Evolutionary conservation across 2,888 invertebrate species (phyloP).

Genomic region (Nomada goodeniana): DNA sequence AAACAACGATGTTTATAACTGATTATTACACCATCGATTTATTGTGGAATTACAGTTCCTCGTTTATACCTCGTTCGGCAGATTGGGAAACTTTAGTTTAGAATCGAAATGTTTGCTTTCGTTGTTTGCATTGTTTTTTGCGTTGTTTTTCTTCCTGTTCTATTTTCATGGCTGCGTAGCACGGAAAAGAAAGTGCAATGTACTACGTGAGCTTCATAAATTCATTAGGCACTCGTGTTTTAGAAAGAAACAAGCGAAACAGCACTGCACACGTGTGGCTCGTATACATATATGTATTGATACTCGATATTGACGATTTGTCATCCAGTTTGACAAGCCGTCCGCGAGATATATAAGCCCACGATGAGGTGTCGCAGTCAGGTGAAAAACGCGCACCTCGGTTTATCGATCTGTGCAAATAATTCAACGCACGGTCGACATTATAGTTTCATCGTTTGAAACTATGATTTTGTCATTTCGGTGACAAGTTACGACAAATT

Average conservation of each 20-base stretch:
- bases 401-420: not conserved
- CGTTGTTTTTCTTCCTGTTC: constrained; percentile 13
- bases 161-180: constrained; percentile 1
- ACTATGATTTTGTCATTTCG: not conserved
- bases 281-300: constrained; percentile 8
- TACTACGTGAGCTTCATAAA: constrained; percentile 14
- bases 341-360: not conserved
- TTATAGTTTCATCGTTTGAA: not conserved
- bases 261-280: constrained; percentile 8
- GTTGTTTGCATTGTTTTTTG: no score
- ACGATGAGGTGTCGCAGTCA: not conserved
- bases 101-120: not conserved
- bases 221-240: not conserved
- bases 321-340: constrained; percentile 25
- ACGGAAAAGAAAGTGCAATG: constrained; percentile 24
- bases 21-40: not conserved
- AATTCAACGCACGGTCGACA: no score
- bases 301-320: constrained; percentile 26
- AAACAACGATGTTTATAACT: not conserved
- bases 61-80: not conserved
- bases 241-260: not conserved
- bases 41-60: not conserved
- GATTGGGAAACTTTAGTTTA: not conserved
- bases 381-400: not conserved
- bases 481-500: not conserved